Percentiles rank a stretch among this genome's conserved stretches.
Evolutionary conservation across 2,888 invertebrate species (phyloP).

Genomic region (Apodemia mormo): DNA sequence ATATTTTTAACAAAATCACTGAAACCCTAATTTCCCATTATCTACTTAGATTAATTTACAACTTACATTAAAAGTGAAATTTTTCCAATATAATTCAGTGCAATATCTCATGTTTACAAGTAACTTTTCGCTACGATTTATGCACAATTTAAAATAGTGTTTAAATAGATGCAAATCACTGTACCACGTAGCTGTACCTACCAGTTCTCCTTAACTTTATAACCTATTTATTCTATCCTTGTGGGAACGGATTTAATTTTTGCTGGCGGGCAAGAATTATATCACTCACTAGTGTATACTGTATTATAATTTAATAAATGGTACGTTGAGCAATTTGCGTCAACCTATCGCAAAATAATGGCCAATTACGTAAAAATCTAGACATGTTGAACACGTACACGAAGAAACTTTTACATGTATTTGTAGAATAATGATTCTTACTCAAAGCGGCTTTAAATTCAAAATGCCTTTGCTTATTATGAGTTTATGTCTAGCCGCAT

Average conservation of each 20-base stretch:
- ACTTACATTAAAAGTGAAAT: too few relatives aligned
- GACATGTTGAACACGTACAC: constrained; percentile 27
- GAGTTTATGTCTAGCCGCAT: not conserved
- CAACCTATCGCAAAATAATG: constrained; percentile 40
- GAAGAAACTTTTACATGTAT: not conserved
- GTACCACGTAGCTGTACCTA: not conserved
- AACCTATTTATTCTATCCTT: not conserved
- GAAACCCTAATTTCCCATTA: too few relatives aligned
- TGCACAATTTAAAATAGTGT: not conserved
- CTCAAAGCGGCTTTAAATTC: not conserved
- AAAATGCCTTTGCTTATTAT: not conserved
- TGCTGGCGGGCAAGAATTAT: constrained; percentile 23
- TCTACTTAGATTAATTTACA: too few relatives aligned
- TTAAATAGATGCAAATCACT: not conserved
- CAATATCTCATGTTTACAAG: too few relatives aligned
- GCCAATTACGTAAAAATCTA: constrained; percentile 40
- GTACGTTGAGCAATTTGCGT: constrained; percentile 39
- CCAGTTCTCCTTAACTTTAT: not conserved
- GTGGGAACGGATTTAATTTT: constrained; percentile 11
- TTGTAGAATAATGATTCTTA: not conserved
- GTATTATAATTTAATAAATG: constrained; percentile 35
- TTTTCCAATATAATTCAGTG: too few relatives aligned
- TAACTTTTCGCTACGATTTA: too few relatives aligned
- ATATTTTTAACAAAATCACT: too few relatives aligned
- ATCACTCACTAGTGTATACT: constrained; percentile 7